phyloP scores from a whole-genome alignment of 1,140 invertebrate genomes.

The Sitodiplosis mosellana region DNA sequence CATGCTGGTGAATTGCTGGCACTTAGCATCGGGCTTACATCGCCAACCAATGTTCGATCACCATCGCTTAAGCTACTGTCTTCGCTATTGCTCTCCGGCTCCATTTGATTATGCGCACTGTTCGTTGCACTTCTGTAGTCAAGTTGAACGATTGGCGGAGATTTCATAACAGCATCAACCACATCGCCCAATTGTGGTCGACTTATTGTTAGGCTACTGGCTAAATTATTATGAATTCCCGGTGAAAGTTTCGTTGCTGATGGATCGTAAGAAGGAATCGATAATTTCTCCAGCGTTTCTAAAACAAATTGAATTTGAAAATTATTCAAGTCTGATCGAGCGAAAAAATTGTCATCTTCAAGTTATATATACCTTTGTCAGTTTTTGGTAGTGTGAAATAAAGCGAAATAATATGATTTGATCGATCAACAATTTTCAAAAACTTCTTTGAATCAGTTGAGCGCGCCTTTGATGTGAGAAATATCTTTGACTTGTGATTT shows the following conservation, averaged over 20 bases:
- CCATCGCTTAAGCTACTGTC: constrained; percentile 62
- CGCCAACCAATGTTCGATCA: constrained; percentile 47
- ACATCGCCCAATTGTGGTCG: constrained; percentile 10
- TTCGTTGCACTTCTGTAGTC: neutral
- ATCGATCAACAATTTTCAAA: neutral
- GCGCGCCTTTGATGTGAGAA: no score
- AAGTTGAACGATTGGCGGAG: neutral
- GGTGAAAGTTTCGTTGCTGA: neutral
- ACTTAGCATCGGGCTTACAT: constrained; percentile 30
- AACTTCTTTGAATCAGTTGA: neutral
- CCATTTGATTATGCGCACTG: neutral
- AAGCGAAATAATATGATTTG: constrained; percentile 33
- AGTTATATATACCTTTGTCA: constrained; percentile 25
- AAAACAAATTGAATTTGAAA: constrained; percentile 1
- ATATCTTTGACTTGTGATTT: no score
- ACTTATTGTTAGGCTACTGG: neutral
- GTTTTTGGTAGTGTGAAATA: constrained; percentile 38
- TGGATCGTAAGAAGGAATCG: constrained; percentile 30
- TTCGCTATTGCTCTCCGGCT: constrained; percentile 47
- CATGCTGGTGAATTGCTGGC: constrained; percentile 24
- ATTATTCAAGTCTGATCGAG: neutral
- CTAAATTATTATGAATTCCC: neutral
- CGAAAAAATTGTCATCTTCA: neutral
- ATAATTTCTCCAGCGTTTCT: constrained; percentile 31
- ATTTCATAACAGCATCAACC: constrained; percentile 22